Evolutionary conservation across 2,888 invertebrate genomes (phyloP).

Genomic region (Lasioglossum lativentre): DNA sequence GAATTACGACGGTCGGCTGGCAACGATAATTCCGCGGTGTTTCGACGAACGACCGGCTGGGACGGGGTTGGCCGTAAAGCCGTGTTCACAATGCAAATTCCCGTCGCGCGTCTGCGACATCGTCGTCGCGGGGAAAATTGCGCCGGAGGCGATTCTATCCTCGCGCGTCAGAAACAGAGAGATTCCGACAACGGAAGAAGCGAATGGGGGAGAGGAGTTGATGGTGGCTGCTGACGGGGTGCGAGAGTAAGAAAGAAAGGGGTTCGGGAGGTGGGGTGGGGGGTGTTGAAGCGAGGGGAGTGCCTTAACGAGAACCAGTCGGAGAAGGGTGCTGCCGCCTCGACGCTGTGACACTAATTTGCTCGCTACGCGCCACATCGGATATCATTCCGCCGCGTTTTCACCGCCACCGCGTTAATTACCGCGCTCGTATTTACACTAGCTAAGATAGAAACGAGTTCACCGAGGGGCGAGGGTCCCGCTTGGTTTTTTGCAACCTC

Average conservation of each 20-base stretch:
- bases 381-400: slow-evolving; percentile 79
- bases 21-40: slow-evolving; percentile 70
- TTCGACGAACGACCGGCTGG: slow-evolving; percentile 49
- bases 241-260: slow-evolving; percentile 26
- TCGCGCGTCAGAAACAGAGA: slow-evolving; percentile 38
- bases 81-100: slow-evolving; percentile 70
- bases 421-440: slow-evolving; percentile 78
- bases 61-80: slow-evolving; percentile 62
- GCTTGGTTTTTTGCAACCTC: slow-evolving; percentile 37
- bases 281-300: slow-evolving; percentile 26
- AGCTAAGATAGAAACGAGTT: slow-evolving; percentile 63
- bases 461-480: slow-evolving; percentile 8
- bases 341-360: slow-evolving; percentile 69
- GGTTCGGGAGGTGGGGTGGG: not conserved
- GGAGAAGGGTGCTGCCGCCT: slow-evolving; percentile 62
- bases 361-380: slow-evolving; percentile 64
- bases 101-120: slow-evolving; percentile 57
- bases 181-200: slow-evolving; percentile 26
- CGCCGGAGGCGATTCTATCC: slow-evolving; percentile 38
- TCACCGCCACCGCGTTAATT: slow-evolving; percentile 81
- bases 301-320: slow-evolving; percentile 63
- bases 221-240: not conserved
- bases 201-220: slow-evolving; percentile 25
- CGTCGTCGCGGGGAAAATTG: slow-evolving; percentile 44
- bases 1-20: slow-evolving; percentile 71